Conservation (phyloP, 2,113 vertebrate species). For the Leiothrix lutea region DNA sequence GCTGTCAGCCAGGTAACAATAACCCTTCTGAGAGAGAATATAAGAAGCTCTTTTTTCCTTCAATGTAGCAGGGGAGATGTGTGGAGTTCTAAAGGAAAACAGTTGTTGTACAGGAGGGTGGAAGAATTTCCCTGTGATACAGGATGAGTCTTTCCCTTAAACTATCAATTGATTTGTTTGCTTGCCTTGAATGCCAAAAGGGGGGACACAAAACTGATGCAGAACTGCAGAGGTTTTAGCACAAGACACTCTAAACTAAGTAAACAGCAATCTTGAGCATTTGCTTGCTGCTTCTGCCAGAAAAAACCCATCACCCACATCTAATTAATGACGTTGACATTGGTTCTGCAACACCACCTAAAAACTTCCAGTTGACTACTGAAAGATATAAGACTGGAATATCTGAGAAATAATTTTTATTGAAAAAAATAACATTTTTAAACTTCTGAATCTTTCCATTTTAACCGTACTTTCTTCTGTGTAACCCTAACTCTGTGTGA, state of each 20-base stretch:
- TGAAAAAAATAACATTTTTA: background rate
- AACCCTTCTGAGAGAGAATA: background rate
- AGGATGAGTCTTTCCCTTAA: background rate
- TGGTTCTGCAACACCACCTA: background rate
- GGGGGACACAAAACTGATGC: background rate
- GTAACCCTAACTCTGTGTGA: background rate
- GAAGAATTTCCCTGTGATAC: background rate
- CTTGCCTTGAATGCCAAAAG: background rate
- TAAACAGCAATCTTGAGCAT: background rate
- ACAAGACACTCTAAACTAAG: background rate
- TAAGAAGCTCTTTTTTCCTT: background rate
- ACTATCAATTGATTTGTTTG: background rate
- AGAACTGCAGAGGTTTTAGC: background rate
- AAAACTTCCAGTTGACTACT: background rate
- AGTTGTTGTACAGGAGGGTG: background rate
- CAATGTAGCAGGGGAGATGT: rapidly evolving
- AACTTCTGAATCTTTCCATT: background rate
- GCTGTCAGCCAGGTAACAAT: background rate
- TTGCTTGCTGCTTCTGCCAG: background rate
- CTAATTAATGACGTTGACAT: background rate
- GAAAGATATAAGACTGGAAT: background rate
- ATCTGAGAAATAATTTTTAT: background rate
- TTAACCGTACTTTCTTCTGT: background rate
- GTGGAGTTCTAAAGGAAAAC: background rate
- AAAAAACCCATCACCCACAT: background rate